These are phyloP conservation scores for Dufourea novaeangliae DNA, from an alignment of 1,140 invertebrate species.

Conservation along the genomic window DNA sequence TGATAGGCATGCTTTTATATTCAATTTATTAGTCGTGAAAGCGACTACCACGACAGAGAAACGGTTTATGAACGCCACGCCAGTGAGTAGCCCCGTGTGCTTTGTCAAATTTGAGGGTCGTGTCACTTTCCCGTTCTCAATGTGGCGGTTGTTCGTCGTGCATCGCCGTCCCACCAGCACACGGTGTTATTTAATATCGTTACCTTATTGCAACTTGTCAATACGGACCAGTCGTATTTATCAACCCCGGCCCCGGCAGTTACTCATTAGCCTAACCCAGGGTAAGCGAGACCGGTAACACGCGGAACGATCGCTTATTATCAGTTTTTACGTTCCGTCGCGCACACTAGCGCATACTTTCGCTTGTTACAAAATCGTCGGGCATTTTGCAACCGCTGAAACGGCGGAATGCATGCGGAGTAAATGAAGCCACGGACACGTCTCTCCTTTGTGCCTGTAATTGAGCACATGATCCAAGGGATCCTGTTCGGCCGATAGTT, in stretches of 20 bases:
- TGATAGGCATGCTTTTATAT: constrained; percentile 41
- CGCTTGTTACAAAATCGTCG: constrained; percentile 49
- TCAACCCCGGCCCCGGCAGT: constrained; percentile 10
- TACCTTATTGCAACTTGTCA: constrained; percentile 29
- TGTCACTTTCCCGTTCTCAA: constrained; percentile 2
- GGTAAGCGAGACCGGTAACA: neutral
- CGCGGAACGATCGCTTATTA: constrained; percentile 26
- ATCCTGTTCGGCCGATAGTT: too few relatives aligned
- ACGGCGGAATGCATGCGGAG: constrained; percentile 14
- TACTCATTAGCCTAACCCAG: constrained; percentile 20
- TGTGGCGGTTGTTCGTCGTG: neutral
- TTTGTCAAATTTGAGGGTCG: constrained; percentile 28
- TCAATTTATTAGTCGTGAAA: constrained; percentile 48
- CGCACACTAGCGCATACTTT: constrained; percentile 35
- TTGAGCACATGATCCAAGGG: too few relatives aligned
- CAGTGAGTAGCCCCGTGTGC: neutral
- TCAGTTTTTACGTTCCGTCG: constrained; percentile 13
- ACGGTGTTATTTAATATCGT: constrained; percentile 6
- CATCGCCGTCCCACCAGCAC: neutral
- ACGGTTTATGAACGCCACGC: constrained; percentile 7
- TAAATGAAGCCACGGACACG: neutral
- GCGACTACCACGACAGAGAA: constrained; percentile 4
- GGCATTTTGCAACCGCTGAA: constrained; percentile 34
- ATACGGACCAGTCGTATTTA: constrained; percentile 4
- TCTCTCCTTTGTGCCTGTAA: neutral